Evolutionary conservation across 2,113 vertebrate genomes (phyloP), one percentile per base, ranked within the genome.

Genomic region (Sialia sialis): DNA sequence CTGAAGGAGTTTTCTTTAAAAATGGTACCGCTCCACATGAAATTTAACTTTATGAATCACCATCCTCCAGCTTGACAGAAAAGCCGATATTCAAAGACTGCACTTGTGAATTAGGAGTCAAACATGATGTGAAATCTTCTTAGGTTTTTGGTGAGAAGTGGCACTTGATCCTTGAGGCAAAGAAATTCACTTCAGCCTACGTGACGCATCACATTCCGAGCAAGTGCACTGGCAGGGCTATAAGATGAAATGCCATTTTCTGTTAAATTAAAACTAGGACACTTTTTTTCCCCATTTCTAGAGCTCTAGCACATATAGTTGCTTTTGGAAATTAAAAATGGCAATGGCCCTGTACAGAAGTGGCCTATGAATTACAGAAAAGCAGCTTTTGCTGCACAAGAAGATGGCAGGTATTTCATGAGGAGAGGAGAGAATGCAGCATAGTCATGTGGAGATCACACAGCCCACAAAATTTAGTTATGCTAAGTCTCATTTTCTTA

Each of bases 41-140:
- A 92, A 43, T 80, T 88, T 51, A 79, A 77, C 51, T 93, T 88
- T 14, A 39, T 70, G 79, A 95, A 93, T 89, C 56, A 69, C 60
- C 14, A 7, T 70, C 41, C 54, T 92, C 60, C 34, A 69, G 46
- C 72, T 67, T 80, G 94, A 90, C 54, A 88, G 64, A 74, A 90
- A 95, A 76, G 41, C 43, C 22, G 51, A 85, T 94, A 92, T 86
- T 88, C 72, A 83, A 85, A 83, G 75, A 41, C 82, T 62, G 21
- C 32, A 36, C 51, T 86, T 88, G 76, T 84, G 93, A 95, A 90
- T 91, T 88, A 90, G 51, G 76, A 90, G 30, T 82, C 85, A 90
- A 94, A 95, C 63, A 92, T 64, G 64, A 91, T 77, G 48, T 64
- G 76, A 94, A 95, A 96, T 89, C 83, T 90, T 90, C 82, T 95